Evolutionary conservation across 2,888 invertebrate species (phyloP), one percentile per base, ranked within the genome.

Genomic region (Flexamia atlantica): DNA sequence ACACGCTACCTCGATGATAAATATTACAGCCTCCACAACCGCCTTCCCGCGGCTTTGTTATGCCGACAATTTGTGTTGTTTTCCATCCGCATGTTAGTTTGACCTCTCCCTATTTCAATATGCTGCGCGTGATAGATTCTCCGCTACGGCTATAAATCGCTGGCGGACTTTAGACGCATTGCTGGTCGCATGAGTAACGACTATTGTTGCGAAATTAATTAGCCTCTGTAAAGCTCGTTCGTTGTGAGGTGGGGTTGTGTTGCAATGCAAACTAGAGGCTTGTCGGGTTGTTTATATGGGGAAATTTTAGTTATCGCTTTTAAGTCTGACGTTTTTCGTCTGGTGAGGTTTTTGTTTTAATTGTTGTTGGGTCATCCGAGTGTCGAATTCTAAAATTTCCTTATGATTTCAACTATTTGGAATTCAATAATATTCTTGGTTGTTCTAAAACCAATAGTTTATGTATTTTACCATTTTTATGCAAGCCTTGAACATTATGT

Each of bases 21-120:
- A 57, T 57, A 57, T 57, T 12, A 57, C 57, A 20, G 9, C 23
- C 3, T 23, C 23, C 20, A 36, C 9, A 36, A 36, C 36, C 4
- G 36, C 46, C 46, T 17, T 17, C 46, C 46, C 3, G 14, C 12
- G 57, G 20, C 57, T 57, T 57, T 57, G 57, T 57, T 57, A 5
- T 23, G 57, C 23, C 23, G 57, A 20, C 57, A 20, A 57, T 20
- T 57, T 57, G 57, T 50, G 50, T 50, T 50, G 50, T 50, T 10
- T 57, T 57, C 23, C 57, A 57, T 57, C 57, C 23, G 57, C 57
- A 57, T 57, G 57, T 46, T 46, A 46, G 57, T 57, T 57, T 57
- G 57, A 57, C 57, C 57, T 57, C 46, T 46, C 46, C 57, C 57
- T 57, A 57, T 57, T 57, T 57, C 57, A 57, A 57, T 57, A 23